Percentiles rank a stretch among this genome's conserved stretches.
phyloP scores from a whole-genome alignment of 2,888 invertebrate genomes.

The Carpatolechia fugitivella region DNA sequence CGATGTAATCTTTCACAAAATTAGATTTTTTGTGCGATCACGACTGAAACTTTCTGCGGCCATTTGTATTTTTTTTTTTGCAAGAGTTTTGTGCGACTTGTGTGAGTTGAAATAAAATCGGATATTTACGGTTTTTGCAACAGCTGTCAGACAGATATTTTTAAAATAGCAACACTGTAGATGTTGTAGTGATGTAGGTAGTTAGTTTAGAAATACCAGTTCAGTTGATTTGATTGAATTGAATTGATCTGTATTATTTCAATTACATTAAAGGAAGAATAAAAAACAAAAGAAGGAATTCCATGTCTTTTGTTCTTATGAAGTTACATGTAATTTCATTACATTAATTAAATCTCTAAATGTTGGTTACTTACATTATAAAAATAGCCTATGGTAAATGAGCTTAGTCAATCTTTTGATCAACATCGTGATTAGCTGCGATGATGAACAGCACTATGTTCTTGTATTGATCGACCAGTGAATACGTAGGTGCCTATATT shows the following conservation, averaged over 20 bases:
- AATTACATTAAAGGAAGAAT: no score
- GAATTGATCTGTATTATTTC: no score
- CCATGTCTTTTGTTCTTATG: no score
- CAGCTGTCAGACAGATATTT: not conserved
- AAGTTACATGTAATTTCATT: no score
- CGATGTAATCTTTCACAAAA: conserved; percentile 10
- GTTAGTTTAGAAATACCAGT: no score
- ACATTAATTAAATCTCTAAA: no score
- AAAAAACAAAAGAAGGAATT: no score
- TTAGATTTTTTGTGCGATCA: conserved; percentile 19
- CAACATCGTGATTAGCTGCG: no score
- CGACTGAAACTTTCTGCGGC: conserved; percentile 26
- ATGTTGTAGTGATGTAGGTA: not conserved
- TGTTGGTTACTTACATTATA: no score
- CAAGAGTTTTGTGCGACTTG: not conserved
- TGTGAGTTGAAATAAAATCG: not conserved
- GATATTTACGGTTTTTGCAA: not conserved
- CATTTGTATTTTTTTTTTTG: conserved; percentile 37
- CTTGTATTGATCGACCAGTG: conserved; percentile 56
- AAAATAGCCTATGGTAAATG: no score
- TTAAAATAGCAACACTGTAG: not conserved
- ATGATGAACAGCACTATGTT: conserved; percentile 10
- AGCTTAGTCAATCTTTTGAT: no score
- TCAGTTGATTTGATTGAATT: no score
- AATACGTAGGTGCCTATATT: conserved; percentile 37